phyloP scores from a whole-genome alignment of 2,888 invertebrate genomes.

The Pterobdella sp. region DNA sequence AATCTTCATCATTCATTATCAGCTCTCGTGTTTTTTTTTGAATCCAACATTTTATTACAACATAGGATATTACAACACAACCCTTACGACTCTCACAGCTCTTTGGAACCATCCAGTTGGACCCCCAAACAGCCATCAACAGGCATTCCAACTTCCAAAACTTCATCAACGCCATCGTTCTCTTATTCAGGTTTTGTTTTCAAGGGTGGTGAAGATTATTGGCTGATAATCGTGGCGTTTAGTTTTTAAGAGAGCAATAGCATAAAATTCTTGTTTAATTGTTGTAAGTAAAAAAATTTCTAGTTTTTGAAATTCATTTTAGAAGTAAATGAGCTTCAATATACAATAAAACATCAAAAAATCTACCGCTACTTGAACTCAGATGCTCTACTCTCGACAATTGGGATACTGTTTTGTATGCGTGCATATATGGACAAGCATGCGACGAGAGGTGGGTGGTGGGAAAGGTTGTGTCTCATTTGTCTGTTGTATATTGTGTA shows the following conservation, averaged over 20 bases:
- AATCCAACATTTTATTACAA: neutral
- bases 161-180: conserved; percentile 27
- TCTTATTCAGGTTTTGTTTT: conserved; percentile 26
- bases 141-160: conserved; percentile 30
- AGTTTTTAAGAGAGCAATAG: neutral
- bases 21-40: neutral
- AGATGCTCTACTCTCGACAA: conserved; percentile 98
- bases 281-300: no score
- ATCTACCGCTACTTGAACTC: conserved; percentile 34
- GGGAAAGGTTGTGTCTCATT: conserved; percentile 33
- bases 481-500: no score
- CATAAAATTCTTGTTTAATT: no score
- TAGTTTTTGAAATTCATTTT: neutral
- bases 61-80: no score
- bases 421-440: conserved; percentile 77
- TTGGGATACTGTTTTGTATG: conserved; percentile 99
- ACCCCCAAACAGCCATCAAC: conserved; percentile 23
- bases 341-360: conserved; percentile 7
- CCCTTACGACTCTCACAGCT: no score
- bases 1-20: neutral
- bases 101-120: conserved; percentile 27
- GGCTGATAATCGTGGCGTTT: neutral
- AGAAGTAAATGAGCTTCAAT: no score
- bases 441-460: conserved; percentile 65
- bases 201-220: neutral